Percentiles rank a stretch among this genome's conserved stretches.
These are phyloP conservation scores for Varanus salvator DNA, from an alignment of 2,113 vertebrate genomes.

Conservation along the genomic window DNA sequence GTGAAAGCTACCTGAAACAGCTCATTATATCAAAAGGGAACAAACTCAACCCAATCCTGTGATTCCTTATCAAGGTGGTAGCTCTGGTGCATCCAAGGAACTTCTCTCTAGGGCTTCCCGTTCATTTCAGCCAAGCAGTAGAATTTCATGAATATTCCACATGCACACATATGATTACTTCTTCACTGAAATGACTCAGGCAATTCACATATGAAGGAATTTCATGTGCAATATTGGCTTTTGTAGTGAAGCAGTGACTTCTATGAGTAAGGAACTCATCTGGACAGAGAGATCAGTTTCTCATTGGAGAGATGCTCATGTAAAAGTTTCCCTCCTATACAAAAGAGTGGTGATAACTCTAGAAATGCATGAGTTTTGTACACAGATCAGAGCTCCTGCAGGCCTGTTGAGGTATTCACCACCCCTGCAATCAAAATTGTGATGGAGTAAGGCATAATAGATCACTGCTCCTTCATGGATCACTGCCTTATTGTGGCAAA, in stretches of 20 bases:
- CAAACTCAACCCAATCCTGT: not conserved
- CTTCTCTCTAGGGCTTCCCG: not conserved
- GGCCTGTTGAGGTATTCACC: no score
- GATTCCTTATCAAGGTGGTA: not conserved
- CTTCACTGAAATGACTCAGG: not conserved
- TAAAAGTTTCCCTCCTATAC: not conserved
- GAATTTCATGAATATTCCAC: not conserved
- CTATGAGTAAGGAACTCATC: not conserved
- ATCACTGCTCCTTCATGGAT: no score
- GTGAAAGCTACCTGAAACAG: not conserved
- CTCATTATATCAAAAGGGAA: not conserved
- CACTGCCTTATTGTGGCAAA: no score
- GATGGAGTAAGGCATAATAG: no score
- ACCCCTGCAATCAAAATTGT: no score
- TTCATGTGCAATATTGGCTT: not conserved
- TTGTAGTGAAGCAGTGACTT: not conserved
- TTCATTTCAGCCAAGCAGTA: not conserved
- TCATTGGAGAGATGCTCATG: not conserved
- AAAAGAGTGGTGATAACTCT: not conserved
- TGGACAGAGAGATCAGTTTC: not conserved
- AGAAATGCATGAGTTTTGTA: not conserved
- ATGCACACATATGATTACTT: not conserved
- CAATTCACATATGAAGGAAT: not conserved
- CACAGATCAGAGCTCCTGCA: not conserved
- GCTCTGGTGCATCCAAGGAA: no score